A percentile compares a stretch with the other conserved stretches of the same genome.
Evolutionary conservation across 2,888 invertebrate genomes (phyloP).

Genomic region (Clepsis dumicolana): DNA sequence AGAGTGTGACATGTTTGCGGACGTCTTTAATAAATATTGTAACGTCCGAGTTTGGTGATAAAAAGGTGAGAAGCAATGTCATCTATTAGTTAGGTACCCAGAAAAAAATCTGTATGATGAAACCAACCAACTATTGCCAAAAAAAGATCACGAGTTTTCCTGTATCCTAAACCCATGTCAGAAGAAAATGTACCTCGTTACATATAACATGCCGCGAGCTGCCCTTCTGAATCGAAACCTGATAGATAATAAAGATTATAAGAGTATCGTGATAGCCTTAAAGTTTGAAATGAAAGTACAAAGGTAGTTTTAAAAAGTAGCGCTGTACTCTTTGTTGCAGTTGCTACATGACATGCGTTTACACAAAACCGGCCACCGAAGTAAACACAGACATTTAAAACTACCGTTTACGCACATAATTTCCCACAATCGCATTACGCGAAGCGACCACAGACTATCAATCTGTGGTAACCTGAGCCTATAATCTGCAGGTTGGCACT

Average conservation of each 20-base stretch:
- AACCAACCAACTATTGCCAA: too few relatives aligned
- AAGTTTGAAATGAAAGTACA: too few relatives aligned
- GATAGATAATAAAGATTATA: too few relatives aligned
- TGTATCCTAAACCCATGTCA: too few relatives aligned
- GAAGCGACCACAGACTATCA: constrained; percentile 34
- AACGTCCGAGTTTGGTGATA: neutral
- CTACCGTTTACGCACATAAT: constrained; percentile 6
- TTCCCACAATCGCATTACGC: constrained; percentile 13
- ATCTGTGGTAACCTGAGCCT: constrained; percentile 23
- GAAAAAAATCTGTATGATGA: too few relatives aligned
- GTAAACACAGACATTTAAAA: neutral
- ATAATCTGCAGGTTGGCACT: constrained; percentile 35
- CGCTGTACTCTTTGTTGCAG: neutral
- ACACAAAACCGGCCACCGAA: neutral
- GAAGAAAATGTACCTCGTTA: too few relatives aligned
- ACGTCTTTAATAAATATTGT: neutral
- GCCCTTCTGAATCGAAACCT: too few relatives aligned
- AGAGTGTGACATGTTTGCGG: neutral
- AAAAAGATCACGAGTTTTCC: too few relatives aligned
- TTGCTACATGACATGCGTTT: neutral
- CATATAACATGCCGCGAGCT: too few relatives aligned
- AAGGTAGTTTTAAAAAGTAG: too few relatives aligned
- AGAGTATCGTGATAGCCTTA: too few relatives aligned
- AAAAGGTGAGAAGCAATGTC: neutral
- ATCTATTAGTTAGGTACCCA: too few relatives aligned